phyloP scores from a whole-genome alignment of 2,113 vertebrate genomes.

The Thunnus maccoyii region DNA sequence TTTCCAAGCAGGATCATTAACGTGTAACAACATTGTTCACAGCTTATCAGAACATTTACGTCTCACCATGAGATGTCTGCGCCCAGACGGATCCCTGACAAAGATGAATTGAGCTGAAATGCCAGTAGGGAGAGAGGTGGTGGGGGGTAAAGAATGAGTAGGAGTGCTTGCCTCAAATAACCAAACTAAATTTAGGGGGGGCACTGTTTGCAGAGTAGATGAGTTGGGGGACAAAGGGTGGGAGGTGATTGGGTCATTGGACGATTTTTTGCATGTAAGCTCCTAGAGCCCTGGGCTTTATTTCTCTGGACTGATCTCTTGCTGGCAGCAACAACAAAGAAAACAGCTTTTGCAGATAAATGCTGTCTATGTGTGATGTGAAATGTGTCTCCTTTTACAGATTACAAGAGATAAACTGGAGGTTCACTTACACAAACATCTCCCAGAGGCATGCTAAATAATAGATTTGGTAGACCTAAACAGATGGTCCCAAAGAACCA shows the following conservation, averaged over 20 bases:
- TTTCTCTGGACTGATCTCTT: conserved; percentile 17
- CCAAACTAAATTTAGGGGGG: conserved; percentile 75
- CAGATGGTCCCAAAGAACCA: no score
- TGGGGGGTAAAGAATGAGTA: conserved; percentile 4
- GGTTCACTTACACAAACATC: background rate
- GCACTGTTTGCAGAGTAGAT: conserved; percentile 34
- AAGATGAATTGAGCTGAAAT: conserved; percentile 75
- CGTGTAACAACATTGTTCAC: conserved; percentile 84
- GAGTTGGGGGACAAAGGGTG: conserved; percentile 40
- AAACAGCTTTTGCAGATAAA: conserved; percentile 15
- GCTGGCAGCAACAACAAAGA: conserved; percentile 53
- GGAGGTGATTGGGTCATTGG: conserved; percentile 17
- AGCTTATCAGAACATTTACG: conserved; percentile 84
- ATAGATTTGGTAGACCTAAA: no score
- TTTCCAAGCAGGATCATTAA: conserved; percentile 78
- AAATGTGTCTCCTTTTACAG: conserved; percentile 5
- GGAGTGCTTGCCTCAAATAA: conserved; percentile 53
- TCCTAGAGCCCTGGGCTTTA: conserved; percentile 37
- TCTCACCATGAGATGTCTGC: conserved; percentile 77
- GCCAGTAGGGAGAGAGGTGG: conserved; percentile 51
- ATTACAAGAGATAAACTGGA: conserved; percentile 9
- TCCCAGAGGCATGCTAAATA: background rate
- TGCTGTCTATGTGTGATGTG: background rate
- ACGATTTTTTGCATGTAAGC: conserved; percentile 35
- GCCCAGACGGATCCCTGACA: conserved; percentile 72